Evolutionary conservation across 2,888 invertebrate species (phyloP).

Genomic region (Hyles lineata): DNA sequence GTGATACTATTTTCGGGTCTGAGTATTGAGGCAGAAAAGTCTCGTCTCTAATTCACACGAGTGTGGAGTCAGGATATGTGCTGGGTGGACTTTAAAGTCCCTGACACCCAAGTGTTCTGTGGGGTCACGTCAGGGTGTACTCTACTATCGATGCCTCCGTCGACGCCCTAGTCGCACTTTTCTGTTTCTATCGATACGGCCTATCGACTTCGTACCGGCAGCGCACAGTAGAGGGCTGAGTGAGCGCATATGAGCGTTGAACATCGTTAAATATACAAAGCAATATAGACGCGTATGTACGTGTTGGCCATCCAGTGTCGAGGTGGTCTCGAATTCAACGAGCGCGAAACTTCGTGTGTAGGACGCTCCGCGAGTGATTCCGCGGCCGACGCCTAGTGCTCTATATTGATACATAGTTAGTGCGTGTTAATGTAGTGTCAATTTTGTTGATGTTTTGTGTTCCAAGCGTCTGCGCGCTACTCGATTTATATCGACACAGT

Average conservation of each 20-base stretch:
- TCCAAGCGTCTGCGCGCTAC: slow-evolving; percentile 7
- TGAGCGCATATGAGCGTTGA: background rate
- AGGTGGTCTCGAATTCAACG: slow-evolving; percentile 18
- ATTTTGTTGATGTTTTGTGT: slow-evolving; percentile 61
- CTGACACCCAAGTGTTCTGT: too few species aligned
- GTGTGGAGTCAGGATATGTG: too few species aligned
- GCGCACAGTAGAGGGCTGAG: slow-evolving; percentile 11
- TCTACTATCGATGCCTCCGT: too few species aligned
- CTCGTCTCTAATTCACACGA: too few species aligned
- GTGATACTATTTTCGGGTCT: background rate
- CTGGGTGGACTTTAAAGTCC: too few species aligned
- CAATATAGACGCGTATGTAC: slow-evolving; percentile 30
- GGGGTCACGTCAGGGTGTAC: too few species aligned
- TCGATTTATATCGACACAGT: slow-evolving; percentile 11
- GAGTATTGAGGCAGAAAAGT: too few species aligned
- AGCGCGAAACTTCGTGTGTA: background rate
- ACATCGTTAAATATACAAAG: slow-evolving; percentile 24
- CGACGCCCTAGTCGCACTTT: background rate
- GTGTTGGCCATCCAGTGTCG: slow-evolving; percentile 32
- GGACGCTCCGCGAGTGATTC: slow-evolving; percentile 34
- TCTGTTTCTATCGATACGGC: slow-evolving; percentile 8
- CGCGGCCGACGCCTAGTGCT: slow-evolving; percentile 52
- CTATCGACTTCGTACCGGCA: background rate
- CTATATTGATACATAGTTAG: slow-evolving; percentile 58
- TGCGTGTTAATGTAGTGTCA: slow-evolving; percentile 36